Base-by-base conservation (phyloP, 2,888 invertebrate species). In the Achlya flavicornis region DNA sequence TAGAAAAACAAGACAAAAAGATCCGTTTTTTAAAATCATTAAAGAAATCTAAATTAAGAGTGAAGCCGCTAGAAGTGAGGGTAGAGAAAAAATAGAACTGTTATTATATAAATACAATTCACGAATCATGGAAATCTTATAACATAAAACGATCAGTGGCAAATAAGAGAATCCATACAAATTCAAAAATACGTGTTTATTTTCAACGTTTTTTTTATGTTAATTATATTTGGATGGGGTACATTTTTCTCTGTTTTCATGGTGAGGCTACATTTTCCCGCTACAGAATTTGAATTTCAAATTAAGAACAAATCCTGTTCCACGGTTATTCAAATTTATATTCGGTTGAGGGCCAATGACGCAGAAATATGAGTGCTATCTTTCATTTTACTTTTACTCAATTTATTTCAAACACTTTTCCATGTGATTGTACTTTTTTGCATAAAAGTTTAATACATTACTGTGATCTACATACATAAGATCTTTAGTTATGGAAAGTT, bases 261-360 rank as follows among this genome's bases (percentile, higher is more conserved):
- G 79, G 82, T 70, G 66, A 62, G 72, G 77, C 84, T 82, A 84
- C 88, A 83, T 85, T 87, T 86, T 86, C 84, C 86, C 85, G 84
- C 79, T 82, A 81, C 85, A 81, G 74, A 84, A 90, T 90, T 89
- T 90, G 88, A 90, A 89, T 80, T 90, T 90, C 89, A 90, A 89
- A 90, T 89, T 83, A 77, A 78, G 87, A 84, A 86, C 84, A 85
- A 87, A 87, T 87, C 88, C 86, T 78, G 84, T 83, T 81, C 84
- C 79, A 82, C 86, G 79, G 85, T 87, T 89, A 86, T 87, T 86
- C 83, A 85, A 86, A 88, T 89, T 89, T 89, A 86, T 85, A 85
- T 87, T 87, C 86, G 82, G 85, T 79, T 76, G 85, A 79, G 81
- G 82, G 84, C 86, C 88, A 89, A 89, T 90, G 89, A 86, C 85